phyloP scores from a whole-genome alignment of 2,888 invertebrate genomes.

The Stenodera caucasica region DNA sequence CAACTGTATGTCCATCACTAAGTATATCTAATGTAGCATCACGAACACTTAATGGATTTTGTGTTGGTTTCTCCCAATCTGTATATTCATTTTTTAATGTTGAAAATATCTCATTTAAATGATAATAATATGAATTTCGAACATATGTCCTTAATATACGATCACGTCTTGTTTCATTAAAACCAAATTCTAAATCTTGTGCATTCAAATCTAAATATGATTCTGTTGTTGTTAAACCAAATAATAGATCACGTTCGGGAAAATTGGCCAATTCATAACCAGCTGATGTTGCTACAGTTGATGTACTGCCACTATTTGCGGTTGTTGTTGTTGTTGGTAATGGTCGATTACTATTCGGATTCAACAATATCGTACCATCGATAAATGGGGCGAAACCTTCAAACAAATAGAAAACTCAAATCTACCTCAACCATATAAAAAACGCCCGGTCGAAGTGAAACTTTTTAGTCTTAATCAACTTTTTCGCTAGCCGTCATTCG shows the following conservation, averaged over 20 bases:
- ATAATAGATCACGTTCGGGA: slow-evolving; percentile 78
- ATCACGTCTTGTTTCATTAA: slow-evolving; percentile 85
- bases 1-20: slow-evolving; percentile 89
- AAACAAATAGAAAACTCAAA: too few relatives aligned
- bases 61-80: slow-evolving; percentile 90
- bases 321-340: slow-evolving; percentile 24
- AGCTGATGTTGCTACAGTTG: slow-evolving; percentile 69
- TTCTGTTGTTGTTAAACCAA: slow-evolving; percentile 81
- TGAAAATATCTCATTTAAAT: slow-evolving; percentile 92
- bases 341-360: slow-evolving; percentile 57
- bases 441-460: too few relatives aligned
- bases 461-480: too few relatives aligned
- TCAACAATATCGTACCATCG: slow-evolving; percentile 82
- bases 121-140: slow-evolving; percentile 91
- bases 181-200: slow-evolving; percentile 86
- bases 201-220: slow-evolving; percentile 82
- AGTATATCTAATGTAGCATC: slow-evolving; percentile 84
- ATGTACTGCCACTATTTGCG: slow-evolving; percentile 54
- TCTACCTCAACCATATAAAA: too few relatives aligned
- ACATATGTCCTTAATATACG: slow-evolving; percentile 89
- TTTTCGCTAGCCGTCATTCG: too few relatives aligned
- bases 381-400: slow-evolving; percentile 90
- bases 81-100: slow-evolving; percentile 93
- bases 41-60: slow-evolving; percentile 82
- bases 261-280: slow-evolving; percentile 83